Base-by-base conservation (phyloP, 2,113 vertebrate genomes). In the Perca fluviatilis region DNA sequence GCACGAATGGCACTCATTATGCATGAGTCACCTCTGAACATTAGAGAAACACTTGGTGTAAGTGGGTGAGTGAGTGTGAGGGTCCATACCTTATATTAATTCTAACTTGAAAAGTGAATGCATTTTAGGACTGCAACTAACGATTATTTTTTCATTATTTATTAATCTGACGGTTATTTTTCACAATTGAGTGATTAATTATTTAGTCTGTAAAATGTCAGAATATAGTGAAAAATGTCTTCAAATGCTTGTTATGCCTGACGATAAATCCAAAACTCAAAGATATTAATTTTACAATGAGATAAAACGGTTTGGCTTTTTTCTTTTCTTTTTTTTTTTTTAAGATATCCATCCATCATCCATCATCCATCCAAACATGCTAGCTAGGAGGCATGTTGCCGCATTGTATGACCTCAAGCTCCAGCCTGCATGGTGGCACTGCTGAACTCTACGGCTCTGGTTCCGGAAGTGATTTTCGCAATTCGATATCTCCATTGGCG, bases 21-120 rank as follows among this genome's bases (percentile, higher is more conserved):
- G 57, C 5, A 50, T 85, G 73, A 86, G 69, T 86, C 88, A 90
- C 16, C 23, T 6, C n/a, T 36, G 46, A 75, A 72, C 3, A 27
- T 66, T 62, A 54, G 2, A 58, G 25, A n/a, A 46, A 49, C 15
- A 0, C 16, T 9, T 65, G 16, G 10, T 51, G 9, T 51, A 10
- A 50, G 47, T 27, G 60, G 19, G 16, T 46, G 23, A 46, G 57
- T 33, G 19, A 63, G 46, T 15, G 25, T 18, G 60, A 56, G 25
- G 30, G 18, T 54, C 21, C 5, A 13, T n/a, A 15, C 18, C 3
- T 21, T 21, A 14, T 1, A 65, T 10, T 46, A 4, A 67, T 12
- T 30, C 12, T 27, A 43, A 53, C n/a, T 19, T n/a, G 40, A 43
- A 27, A 64, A 14, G 40, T 64, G 36, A 14, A 10, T 50, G 13